Evolutionary conservation across 2,113 vertebrate species (phyloP).

Genomic region (Pluvialis apricaria): DNA sequence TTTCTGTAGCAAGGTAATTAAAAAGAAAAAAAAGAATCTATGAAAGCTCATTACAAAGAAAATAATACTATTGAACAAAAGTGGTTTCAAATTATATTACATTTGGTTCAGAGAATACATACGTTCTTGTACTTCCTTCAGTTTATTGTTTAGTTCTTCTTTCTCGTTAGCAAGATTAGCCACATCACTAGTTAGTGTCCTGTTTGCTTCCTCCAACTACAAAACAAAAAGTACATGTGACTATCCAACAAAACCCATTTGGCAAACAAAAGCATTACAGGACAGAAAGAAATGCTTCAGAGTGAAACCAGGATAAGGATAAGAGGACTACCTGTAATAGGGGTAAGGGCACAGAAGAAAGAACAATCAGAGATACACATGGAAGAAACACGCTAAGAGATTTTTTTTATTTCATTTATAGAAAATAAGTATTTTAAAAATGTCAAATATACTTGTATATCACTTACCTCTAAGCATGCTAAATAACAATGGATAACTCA

Average conservation of each 20-base stretch:
- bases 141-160: slow-evolving; percentile 95
- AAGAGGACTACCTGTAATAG: neutral
- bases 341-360: neutral
- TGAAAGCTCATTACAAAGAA: neutral
- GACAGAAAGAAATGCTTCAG: neutral
- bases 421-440: neutral
- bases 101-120: slow-evolving; percentile 45
- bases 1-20: slow-evolving; percentile 71
- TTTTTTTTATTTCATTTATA: neutral
- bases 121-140: slow-evolving; percentile 90
- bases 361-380: neutral
- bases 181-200: slow-evolving; percentile 92
- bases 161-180: slow-evolving; percentile 97
- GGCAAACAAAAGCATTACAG: neutral
- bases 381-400: neutral
- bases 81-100: neutral
- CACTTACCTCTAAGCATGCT: neutral
- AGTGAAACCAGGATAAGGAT: neutral
- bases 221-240: neutral
- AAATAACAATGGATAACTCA: neutral
- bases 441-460: neutral
- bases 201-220: slow-evolving; percentile 96
- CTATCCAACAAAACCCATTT: neutral
- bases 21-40: neutral
- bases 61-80: neutral